These are phyloP conservation scores for Schizothorax lantsangensis DNA, from an alignment of 2,797 vertebrate species.

Conservation along the genomic window DNA sequence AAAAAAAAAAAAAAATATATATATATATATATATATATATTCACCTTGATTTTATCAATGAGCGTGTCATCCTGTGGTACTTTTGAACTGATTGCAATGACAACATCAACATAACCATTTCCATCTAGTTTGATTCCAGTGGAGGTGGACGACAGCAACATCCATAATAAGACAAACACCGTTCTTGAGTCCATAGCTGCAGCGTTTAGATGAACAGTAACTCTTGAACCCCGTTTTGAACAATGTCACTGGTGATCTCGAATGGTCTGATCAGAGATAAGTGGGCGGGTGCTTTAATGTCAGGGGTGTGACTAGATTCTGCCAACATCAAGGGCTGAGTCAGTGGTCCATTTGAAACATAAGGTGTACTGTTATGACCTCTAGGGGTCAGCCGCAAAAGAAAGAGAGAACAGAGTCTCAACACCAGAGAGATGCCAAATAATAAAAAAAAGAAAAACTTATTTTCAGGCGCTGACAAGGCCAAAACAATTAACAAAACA, in stretches of 20 bases:
- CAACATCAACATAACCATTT: constrained; percentile 56
- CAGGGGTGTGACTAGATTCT: background rate
- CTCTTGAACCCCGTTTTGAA: background rate
- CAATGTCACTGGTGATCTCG: background rate
- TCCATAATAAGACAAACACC: constrained; percentile 3
- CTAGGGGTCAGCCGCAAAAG: too few relatives aligned
- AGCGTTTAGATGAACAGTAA: background rate
- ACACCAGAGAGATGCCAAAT: too few relatives aligned
- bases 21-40: too few relatives aligned
- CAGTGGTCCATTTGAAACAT: background rate
- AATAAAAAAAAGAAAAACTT: accelerated
- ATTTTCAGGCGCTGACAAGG: too few relatives aligned
- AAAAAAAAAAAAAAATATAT: background rate
- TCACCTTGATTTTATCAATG: constrained; percentile 49
- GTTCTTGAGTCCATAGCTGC: background rate
- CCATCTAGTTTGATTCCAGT: constrained; percentile 50
- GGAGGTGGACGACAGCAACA: constrained; percentile 10
- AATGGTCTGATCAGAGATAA: background rate
- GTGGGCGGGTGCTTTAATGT: background rate
- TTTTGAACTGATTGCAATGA: constrained; percentile 51
- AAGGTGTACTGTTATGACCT: too few relatives aligned
- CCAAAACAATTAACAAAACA: too few relatives aligned
- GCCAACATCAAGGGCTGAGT: background rate
- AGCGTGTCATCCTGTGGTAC: constrained; percentile 40
- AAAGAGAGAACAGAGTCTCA: too few relatives aligned